These are phyloP conservation scores for Scomber japonicus DNA, from an alignment of 2,113 vertebrate species.

Conservation along the genomic window DNA sequence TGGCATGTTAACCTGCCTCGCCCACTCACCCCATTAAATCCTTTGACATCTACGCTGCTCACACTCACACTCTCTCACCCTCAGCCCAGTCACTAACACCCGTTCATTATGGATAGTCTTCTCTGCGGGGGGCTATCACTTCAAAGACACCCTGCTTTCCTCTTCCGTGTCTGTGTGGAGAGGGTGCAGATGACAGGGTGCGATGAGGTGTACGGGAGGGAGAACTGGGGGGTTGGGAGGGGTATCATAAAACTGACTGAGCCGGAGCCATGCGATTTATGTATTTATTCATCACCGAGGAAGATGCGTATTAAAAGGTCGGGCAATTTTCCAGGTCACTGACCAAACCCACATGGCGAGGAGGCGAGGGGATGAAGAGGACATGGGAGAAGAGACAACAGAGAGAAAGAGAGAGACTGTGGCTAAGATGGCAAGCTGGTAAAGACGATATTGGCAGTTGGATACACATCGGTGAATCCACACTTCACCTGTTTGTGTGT, in stretches of 20 bases:
- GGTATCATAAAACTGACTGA: constrained; percentile 63
- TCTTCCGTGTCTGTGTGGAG: constrained; percentile 33
- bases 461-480: constrained; percentile 37
- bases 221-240: constrained; percentile 7
- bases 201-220: constrained; percentile 20
- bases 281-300: constrained; percentile 82
- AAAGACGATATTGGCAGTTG: constrained; percentile 51
- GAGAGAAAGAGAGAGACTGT: constrained; percentile 16
- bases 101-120: constrained; percentile 64
- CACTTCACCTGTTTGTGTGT: constrained; percentile 26
- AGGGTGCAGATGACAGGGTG: constrained; percentile 55
- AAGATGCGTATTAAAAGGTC: constrained; percentile 82
- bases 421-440: constrained; percentile 48
- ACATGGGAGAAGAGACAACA: constrained; percentile 28
- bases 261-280: constrained; percentile 75
- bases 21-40: constrained; percentile 63
- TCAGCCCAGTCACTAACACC: constrained; percentile 56
- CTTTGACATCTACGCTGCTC: constrained; percentile 34
- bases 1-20: constrained; percentile 55
- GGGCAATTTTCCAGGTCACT: constrained; percentile 83
- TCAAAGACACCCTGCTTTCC: constrained; percentile 53
- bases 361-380: constrained; percentile 48
- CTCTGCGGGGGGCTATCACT: constrained; percentile 58
- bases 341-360: constrained; percentile 69
- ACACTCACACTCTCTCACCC: constrained; percentile 20